phyloP scores from a whole-genome alignment of 2,113 vertebrate species.

The Percopsis transmontana region DNA sequence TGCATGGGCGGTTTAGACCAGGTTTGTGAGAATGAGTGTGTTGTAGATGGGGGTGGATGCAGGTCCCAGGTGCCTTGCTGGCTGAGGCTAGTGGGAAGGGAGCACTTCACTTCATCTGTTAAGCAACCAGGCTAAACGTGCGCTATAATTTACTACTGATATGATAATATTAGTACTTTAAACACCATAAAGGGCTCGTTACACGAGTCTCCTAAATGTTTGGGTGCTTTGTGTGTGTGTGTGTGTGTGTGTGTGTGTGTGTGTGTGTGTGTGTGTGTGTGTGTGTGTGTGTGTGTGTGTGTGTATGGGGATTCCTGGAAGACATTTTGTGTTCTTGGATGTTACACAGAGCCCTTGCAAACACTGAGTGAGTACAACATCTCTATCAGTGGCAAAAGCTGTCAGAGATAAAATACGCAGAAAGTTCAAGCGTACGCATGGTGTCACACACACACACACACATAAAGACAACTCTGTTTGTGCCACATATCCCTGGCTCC shows the following conservation, averaged over 20 bases:
- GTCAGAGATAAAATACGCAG: constrained; percentile 15
- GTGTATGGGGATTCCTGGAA: constrained; percentile 23
- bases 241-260: constrained; percentile 2
- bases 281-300: background rate
- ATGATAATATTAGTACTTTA: constrained; percentile 45
- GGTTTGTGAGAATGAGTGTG: constrained; percentile 17
- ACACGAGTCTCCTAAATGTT: constrained; percentile 34
- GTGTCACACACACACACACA: constrained; percentile 15
- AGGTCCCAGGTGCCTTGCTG: constrained; percentile 51
- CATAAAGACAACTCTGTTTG: constrained; percentile 62
- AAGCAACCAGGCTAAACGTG: constrained; percentile 49
- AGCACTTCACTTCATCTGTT: constrained; percentile 55
- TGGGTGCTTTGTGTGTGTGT: background rate
- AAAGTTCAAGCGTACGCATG: constrained; percentile 4
- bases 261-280: background rate
- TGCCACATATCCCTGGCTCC: constrained; percentile 50
- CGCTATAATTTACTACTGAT: constrained; percentile 35
- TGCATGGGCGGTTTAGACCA: constrained; percentile 17
- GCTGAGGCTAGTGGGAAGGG: constrained; percentile 46
- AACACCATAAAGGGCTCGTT: constrained; percentile 33
- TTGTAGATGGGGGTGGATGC: background rate
- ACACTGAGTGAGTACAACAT: constrained; percentile 41
- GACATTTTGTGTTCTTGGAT: constrained; percentile 31
- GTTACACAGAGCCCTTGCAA: constrained; percentile 42
- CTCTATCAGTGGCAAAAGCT: constrained; percentile 38